Base-by-base conservation (phyloP, 1,140 invertebrate species). In the Drosophila ironensis region DNA sequence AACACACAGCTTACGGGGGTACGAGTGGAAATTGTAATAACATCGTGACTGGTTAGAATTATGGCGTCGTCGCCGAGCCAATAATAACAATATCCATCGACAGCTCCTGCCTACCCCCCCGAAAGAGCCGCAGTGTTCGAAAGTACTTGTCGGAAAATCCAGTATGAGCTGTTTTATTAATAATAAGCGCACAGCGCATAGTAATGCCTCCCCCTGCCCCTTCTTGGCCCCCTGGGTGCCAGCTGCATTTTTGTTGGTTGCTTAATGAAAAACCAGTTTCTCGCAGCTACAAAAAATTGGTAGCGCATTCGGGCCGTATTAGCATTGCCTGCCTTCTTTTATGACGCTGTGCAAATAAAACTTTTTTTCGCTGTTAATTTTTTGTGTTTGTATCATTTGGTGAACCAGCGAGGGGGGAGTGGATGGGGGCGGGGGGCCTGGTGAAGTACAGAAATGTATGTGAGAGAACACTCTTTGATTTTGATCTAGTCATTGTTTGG, bases 131-230 rank as follows among this genome's bases (percentile, higher is more conserved):
- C 8, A 27, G 37, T 22, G n/a, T n/a, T n/a, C n/a, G 20, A 54
- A 42, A 52, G 47, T 68, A 57, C 68, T 73, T 69, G 52, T 84
- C 72, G 77, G 77, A 84, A 82, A 82, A 82, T 84, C 77, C 77
- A 82, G 78, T 69, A 82, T 82, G 77, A 82, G 77, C 48, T 84
- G 78, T 82, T 73, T 72, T 77, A 84, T 84, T 82, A 77, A 84
- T 84, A 84, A 82, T 82, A 80, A 82, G 77, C 77, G 24, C 71
- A 74, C 51, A 63, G 42, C 67, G 48, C 53, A 70, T 56, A 72
- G 35, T 20, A 14, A 16, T 25, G 27, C 25, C 5, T 19, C 37
- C 25, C 30, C 30, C 28, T 0, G 2, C 5, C 11, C 3, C 25
- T 4, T 1, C 19, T 8, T 4, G 14, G 7, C 6, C 2, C 38